Percentiles rank a stretch among this genome's conserved stretches.
Evolutionary conservation across 2,888 invertebrate species (phyloP).

Genomic region (Punctoribates punctum): DNA sequence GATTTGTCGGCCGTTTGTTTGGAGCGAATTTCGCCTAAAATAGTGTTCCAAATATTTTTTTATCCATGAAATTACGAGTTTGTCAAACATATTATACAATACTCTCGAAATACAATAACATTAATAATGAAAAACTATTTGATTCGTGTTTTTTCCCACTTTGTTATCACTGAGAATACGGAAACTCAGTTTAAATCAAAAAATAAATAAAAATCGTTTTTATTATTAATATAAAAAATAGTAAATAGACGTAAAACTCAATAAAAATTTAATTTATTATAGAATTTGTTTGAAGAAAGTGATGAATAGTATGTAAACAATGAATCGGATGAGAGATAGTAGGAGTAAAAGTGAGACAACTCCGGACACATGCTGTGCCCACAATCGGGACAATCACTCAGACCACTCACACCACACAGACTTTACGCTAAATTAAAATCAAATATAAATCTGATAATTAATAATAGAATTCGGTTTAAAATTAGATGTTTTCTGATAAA

Average conservation of each 20-base stretch:
- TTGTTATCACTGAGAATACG: constrained; percentile 10
- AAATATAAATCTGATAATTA: not conserved
- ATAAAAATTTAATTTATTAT: not conserved
- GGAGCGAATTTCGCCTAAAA: not conserved
- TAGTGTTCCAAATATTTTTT: constrained; percentile 27
- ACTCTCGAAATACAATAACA: not conserved
- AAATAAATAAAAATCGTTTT: not conserved
- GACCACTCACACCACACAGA: not conserved
- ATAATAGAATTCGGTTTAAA: not conserved
- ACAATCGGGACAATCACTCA: no score
- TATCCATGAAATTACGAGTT: constrained; percentile 33
- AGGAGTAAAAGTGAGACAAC: constrained; percentile 20
- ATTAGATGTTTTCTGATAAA: constrained; percentile 2
- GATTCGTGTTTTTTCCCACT: not conserved
- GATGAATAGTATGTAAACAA: not conserved
- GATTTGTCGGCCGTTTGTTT: no score
- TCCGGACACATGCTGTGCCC: constrained; percentile 7
- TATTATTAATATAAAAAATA: not conserved
- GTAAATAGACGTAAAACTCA: not conserved
- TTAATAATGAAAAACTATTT: not conserved
- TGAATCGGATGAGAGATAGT: not conserved
- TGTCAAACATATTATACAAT: constrained; percentile 26
- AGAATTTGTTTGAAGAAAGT: not conserved
- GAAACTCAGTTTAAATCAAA: not conserved
- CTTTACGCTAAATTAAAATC: not conserved